Percentiles rank a stretch among this genome's conserved stretches.
Conservation (phyloP, 2,797 vertebrate species). For the Hypotaenidia okinawae region DNA sequence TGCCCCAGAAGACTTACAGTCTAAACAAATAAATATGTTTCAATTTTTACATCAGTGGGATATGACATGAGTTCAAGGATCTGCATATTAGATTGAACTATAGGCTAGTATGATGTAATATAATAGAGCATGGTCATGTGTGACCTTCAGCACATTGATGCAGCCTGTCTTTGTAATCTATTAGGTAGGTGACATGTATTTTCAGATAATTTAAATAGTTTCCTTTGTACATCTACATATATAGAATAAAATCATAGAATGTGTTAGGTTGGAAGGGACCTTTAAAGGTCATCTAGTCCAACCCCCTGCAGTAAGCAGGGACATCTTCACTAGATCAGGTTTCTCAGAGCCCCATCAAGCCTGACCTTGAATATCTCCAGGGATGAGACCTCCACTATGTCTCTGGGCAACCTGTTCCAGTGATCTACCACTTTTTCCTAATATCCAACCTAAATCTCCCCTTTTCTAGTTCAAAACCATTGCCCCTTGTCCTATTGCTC, state of each 20-base stretch:
- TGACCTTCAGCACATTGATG: neutral
- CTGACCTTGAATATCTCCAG: too few relatives aligned
- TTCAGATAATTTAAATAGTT: neutral
- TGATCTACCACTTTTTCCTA: too few relatives aligned
- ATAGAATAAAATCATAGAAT: neutral
- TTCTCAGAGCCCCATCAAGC: too few relatives aligned
- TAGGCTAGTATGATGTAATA: neutral
- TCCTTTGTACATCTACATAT: neutral
- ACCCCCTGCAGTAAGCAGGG: too few relatives aligned
- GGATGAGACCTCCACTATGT: too few relatives aligned
- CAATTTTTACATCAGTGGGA: neutral
- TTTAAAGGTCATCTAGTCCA: too few relatives aligned
- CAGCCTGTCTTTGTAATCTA: neutral
- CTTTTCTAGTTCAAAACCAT: too few relatives aligned
- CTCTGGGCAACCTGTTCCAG: too few relatives aligned
- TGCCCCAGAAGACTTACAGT: neutral
- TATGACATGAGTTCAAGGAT: neutral
- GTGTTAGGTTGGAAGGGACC: too few relatives aligned
- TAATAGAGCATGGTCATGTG: neutral
- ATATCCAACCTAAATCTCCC: too few relatives aligned
- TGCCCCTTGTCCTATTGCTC: too few relatives aligned
- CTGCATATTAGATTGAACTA: neutral
- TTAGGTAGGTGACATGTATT: neutral
- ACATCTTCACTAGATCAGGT: too few relatives aligned
- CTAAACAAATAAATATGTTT: constrained; percentile 35